These are phyloP conservation scores for Ips typographus DNA, from an alignment of 1,140 invertebrate species.

Conservation along the genomic window DNA sequence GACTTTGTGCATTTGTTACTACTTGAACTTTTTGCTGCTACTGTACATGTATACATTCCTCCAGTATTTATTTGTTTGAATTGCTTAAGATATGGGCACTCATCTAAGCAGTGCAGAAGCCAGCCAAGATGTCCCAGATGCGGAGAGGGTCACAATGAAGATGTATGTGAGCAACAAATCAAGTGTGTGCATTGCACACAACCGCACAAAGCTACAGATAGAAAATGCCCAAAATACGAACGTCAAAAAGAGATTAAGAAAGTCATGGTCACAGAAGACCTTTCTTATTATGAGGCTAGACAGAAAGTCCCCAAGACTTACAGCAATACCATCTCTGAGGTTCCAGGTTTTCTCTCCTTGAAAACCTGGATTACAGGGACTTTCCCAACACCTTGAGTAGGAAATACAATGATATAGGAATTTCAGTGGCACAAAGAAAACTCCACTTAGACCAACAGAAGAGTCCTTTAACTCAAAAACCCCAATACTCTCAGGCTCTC, in stretches of 20 bases:
- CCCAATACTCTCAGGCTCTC: neutral
- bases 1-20: conserved; percentile 8
- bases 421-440: neutral
- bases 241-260: conserved; percentile 25
- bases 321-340: neutral
- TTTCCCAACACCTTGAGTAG: neutral
- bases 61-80: neutral
- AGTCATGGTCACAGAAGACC: conserved; percentile 22
- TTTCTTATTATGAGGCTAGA: conserved; percentile 27
- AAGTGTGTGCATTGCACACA: conserved; percentile 17
- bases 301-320: neutral
- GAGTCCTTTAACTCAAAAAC: conserved; percentile 6
- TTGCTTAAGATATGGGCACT: conserved; percentile 7
- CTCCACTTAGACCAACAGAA: neutral
- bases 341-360: neutral
- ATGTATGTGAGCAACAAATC: neutral
- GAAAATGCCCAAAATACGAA: conserved; percentile 15
- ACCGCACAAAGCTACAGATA: conserved; percentile 16
- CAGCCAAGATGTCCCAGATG: conserved; percentile 15
- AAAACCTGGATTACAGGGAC: neutral
- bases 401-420: neutral
- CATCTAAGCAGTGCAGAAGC: conserved; percentile 1
- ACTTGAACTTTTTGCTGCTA: too few species aligned
- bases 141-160: conserved; percentile 10
- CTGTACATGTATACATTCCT: neutral